Base-by-base conservation (phyloP, 2,797 vertebrate genomes). In the Setipinna tenuifilis region DNA sequence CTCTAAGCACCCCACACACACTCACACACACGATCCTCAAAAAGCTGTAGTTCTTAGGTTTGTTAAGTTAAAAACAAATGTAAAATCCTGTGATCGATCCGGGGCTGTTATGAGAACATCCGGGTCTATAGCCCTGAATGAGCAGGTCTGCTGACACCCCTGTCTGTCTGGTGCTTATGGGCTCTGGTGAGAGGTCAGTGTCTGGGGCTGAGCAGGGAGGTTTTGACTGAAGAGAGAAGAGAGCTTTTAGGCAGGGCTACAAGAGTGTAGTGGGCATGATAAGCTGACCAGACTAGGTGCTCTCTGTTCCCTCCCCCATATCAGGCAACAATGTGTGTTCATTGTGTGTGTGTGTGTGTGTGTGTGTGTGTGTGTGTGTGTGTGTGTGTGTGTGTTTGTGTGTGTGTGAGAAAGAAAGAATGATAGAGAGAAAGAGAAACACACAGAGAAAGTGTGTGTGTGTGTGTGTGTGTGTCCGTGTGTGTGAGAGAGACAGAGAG, bases 351-450 rank as follows among this genome's bases (percentile, higher is more conserved):
- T 75, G 28, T 35, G 14, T 75, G 3, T 41, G 2, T 35, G 5
- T 75, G 28, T 75, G 16, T 75, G 28, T 75, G 68, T 75, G 68
- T 75, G 31, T 75, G 28, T 71, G 65, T 71, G 65, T 71, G 65
- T 71, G 65, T 35, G 28, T 31, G 65, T 35, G 68, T 71, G 28
- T 35, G 68, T 35, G 28, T 71, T 23, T 41, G 68, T 75, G 50
- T 54, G 50, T 54, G 50, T 54, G 50, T 54, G 50, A 10, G 50
- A 10, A 7, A 10, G 50, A 10, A 7, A 10, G 50, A 10, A 7
- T 3, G 50, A 54, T 2, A 54, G 50, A 54, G 50, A 54, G 2
- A 54, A 14, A 9, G 50, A 48, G 4, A 48, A 10, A 48, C 4
- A 48, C 46, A 48, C 46, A 48, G 46, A 48, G 46, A 48, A 10